Base-by-base conservation (phyloP, 2,888 invertebrate species). In the Volucella bombylans region DNA sequence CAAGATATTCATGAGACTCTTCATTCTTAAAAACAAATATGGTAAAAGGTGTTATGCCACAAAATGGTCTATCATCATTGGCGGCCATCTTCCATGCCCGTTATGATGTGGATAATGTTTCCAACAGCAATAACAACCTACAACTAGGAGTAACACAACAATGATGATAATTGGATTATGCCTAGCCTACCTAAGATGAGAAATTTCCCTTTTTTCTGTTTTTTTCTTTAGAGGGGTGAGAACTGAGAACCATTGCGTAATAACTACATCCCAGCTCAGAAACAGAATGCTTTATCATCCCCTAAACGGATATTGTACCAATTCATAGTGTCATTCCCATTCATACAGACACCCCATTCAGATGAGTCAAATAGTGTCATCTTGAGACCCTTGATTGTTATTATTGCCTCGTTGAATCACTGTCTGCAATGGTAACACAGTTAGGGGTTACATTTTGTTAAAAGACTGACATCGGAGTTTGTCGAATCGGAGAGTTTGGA, bases 141-240 rank as follows among this genome's bases (percentile, higher is more conserved):
- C 31, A 31, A 31, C 31, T 31, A 31, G 31, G 31, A 57, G 10
- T 14, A 41, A 38, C 57, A 57, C 71, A 57, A 61, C 23, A 61
- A 77, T 67, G 62, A 77, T 50, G 61, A 67, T 82, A 72, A 82
- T 82, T 82, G 78, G 78, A 78, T 82, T 78, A 82, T 72, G 67
- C 72, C 72, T 82, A 77, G 67, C 77, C 78, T 82, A 77, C 82
- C 67, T 78, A 65, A 23, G 72, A 79, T 59, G 59, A 59, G 50
- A 71, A 45, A 49, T 65, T 55, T 23, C 11, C n/a, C 12, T 62
- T 18, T 76, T 61, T 62, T 57, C 38, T 59, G 18, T 64, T 49
- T 47, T 49, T 8, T 49, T 49, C 8, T 14, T 14, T 14, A 49
- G 14, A 8, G 14, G n/a, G 14, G 14, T 49, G 49, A 14, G 14